A percentile compares a stretch with the other conserved stretches of the same genome.
phyloP scores from a whole-genome alignment of 2,113 vertebrate genomes.

The Pomatorhinus ruficollis region DNA sequence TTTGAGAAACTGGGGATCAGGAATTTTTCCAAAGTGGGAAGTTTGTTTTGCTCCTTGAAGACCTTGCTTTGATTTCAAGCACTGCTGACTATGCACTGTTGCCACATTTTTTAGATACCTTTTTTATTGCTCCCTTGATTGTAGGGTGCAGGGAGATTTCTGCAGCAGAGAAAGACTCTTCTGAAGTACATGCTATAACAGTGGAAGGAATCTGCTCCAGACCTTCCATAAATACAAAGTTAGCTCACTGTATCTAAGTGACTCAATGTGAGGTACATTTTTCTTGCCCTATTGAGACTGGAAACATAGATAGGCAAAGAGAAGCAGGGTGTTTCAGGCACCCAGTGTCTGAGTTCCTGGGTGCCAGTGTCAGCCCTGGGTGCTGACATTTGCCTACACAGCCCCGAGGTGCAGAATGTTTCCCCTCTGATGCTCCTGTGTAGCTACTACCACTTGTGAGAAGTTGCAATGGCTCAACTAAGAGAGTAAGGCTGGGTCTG shows the following conservation, averaged over 20 bases:
- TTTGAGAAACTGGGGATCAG: background rate
- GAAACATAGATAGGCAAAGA: background rate
- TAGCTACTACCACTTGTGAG: background rate
- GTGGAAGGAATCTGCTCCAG: background rate
- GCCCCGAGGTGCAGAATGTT: accelerated
- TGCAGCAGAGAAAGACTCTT: background rate
- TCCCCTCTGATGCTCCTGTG: background rate
- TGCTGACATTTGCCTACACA: background rate
- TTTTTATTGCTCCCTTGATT: background rate
- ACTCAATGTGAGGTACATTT: background rate
- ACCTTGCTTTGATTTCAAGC: background rate
- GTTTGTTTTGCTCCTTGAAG: background rate
- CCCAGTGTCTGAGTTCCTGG: background rate
- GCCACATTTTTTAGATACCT: slow-evolving; percentile 8
- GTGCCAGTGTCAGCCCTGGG: background rate
- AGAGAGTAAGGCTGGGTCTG: background rate
- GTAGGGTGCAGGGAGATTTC: background rate
- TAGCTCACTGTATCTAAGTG: background rate
- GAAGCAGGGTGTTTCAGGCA: background rate
- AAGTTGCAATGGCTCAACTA: background rate
- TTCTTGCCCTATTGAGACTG: background rate
- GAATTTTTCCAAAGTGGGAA: background rate
- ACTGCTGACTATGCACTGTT: background rate
- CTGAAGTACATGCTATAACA: background rate
- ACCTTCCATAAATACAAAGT: background rate